Base-by-base conservation (phyloP, 2,888 invertebrate genomes). In the Oeneis ivallda region DNA sequence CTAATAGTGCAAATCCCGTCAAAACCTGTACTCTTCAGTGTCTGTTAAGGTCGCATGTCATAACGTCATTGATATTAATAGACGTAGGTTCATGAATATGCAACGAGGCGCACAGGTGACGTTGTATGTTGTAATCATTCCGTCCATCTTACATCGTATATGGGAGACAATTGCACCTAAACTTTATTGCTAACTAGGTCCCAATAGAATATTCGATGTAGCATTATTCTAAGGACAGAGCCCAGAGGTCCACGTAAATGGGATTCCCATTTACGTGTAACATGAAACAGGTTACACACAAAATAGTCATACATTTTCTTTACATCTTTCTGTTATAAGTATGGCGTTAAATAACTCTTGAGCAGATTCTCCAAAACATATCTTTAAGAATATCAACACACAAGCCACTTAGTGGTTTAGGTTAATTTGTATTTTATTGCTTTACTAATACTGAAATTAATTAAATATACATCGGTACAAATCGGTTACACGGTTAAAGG, bases 171-270 rank as follows among this genome's bases (percentile, higher is more conserved):
- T 57, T 43, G 56, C 9, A 26, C 41, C 41, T 57, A 43, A 57
- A 57, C 41, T 57, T 57, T 43, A 57, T 41, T 13, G 15, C 43
- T 41, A 57, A 57, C 34, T 17, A 58, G 34, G 47, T 54, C 57
- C 45, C 61, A 57, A 49, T 37, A 13, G 57, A 64, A 53, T 66
- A 54, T 61, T 43, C 73, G 72, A 60, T 60, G 47, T 10, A 17
- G 37, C n/a, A 49, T 65, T 65, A 49, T 56, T 53, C 41, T 49
- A 26, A 49, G 41, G 47, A 58, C 43, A 41, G 6, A 37, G 54
- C 9, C 13, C 50, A 11, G 5, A 41, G 56, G 32, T 52, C 15
- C 26, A 5, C 13, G 13, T 19, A 13, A 43, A 57, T 57, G 39
- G 56, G 13, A n/a, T 19, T 26, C 13, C 43, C 43, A 57, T 57